phyloP scores from a whole-genome alignment of 2,113 vertebrate species.

The Halcyon malimbica region DNA sequence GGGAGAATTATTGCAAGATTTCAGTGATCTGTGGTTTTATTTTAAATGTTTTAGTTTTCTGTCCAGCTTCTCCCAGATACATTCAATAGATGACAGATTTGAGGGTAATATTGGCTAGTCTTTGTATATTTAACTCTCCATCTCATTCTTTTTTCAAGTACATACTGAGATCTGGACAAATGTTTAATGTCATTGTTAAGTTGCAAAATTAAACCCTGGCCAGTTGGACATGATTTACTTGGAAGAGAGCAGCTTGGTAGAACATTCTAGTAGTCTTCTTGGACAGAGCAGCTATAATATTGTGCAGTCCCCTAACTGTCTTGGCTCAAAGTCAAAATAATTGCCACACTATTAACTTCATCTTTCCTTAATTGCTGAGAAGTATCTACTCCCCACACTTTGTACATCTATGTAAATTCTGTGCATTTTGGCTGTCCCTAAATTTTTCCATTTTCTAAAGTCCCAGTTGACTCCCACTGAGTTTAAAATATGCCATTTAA shows the following conservation, averaged over 20 bases:
- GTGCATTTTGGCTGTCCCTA: neutral
- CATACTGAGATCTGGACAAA: slow-evolving; percentile 25
- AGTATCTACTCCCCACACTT: neutral
- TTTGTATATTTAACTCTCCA: slow-evolving; percentile 6
- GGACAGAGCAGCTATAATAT: neutral
- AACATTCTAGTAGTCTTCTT: neutral
- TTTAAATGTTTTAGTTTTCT: slow-evolving; percentile 21
- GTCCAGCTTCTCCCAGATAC: slow-evolving; percentile 20
- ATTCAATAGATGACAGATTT: slow-evolving; percentile 42
- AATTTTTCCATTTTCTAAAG: slow-evolving; percentile 4
- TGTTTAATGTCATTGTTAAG: slow-evolving; percentile 42
- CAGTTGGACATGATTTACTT: slow-evolving; percentile 10
- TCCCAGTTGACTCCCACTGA: neutral
- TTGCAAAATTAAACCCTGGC: slow-evolving; percentile 58
- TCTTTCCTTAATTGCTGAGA: neutral
- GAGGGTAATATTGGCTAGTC: slow-evolving; percentile 7
- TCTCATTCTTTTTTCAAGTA: slow-evolving; percentile 30
- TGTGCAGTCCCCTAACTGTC: slow-evolving; percentile 1
- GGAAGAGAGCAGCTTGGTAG: slow-evolving; percentile 5
- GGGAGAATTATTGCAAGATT: neutral
- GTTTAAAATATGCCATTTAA: slow-evolving; percentile 50
- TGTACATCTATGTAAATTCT: neutral
- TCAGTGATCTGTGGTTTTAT: neutral
- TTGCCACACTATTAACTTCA: neutral
- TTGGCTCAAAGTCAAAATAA: slow-evolving; percentile 6